Base-by-base conservation (phyloP, 2,888 invertebrate genomes). In the Dilophus febrilis region DNA sequence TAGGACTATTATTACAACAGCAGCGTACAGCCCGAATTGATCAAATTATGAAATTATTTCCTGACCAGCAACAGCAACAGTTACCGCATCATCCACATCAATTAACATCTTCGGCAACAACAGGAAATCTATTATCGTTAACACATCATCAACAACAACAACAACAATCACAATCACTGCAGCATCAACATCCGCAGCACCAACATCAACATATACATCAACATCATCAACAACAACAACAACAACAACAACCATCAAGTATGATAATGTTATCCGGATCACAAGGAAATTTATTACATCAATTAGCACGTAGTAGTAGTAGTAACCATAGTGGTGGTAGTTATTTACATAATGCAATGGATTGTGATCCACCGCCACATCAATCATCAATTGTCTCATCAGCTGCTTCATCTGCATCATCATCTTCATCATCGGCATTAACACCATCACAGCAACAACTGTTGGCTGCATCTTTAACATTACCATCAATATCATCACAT, bases 391-490 rank as follows among this genome's bases (percentile, higher is more conserved):
- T 52, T 53, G 44, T 43, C 27, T 8, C 11, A 12, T 8, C 13
- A 12, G 13, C 11, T 7, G 11, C 27, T 27, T 4, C 16, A 13
- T 33, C 13, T 11, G 33, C 16, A 44, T 22, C 38, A 40, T 34
- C 53, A 53, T 44, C 44, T 28, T n/a, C 11, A n/a, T 8, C 13
- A 4, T n/a, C 4, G 4, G 4, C 29, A 4, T 8, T 14, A 17
- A 11, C 14, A 7, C 17, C 17, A 42, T 53, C 48, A 18, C 52
- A 52, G 10, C 53, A 52, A 41, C 54, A 55, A 37, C 50, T 50
- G 5, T 40, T 54, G 33, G 54, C 55, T 43, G 52, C 54, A 36
- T 46, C 55, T 16, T 41, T 53, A 28, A 51, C 53, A 38, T 51
- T 53, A 30, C 47, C 49, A 17, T 44, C 46, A 41, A 29, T 19